Evolutionary conservation across 2,888 invertebrate species (phyloP), one percentile per base, ranked within the genome.

Genomic region (Apamea monoglypha): DNA sequence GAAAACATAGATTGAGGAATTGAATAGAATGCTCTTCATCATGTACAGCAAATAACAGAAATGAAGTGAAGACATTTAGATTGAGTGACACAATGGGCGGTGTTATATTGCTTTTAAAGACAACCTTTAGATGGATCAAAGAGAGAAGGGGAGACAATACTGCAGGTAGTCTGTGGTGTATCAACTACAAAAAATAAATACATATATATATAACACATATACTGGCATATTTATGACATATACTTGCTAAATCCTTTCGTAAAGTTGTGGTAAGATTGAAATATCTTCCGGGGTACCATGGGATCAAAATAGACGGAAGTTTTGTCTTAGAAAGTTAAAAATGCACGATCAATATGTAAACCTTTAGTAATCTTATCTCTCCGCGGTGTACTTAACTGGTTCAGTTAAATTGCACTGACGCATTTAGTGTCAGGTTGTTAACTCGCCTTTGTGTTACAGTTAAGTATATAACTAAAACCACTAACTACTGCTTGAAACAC

Each of bases 401-500:
- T 21, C 47, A 81, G 70, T 86, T 83, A 71, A 86, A 74, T 69
- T 64, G 53, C 50, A 69, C 14, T 47, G 76, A 76, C 76, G 83
- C 53, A 67, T 74, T 71, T 64, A 36, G 47, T 53, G 40, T 3
- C n/a, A 47, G 74, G 21, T 68, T 53, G 56, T 85, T 74, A 74
- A 18, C 74, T 69, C 18, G 71, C 87, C 67, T 84, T 83, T 78
- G 83, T 56, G 56, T 29, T 66, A 61, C 59, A 53, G 50, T 78
- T 69, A 77, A 82, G 64, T 78, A 74, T 59, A 36, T 86, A 75
- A 74, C 29, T 68, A 66, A 32, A 40, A 78, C 64, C 68, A 21
- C 69, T 77, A 67, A 74, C 67, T 68, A 25, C 40, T 59, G 56
- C 50, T 76, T 66, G 25, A 29, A 71, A 53, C 32, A 29, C 59